Base-by-base conservation (phyloP, 2,888 invertebrate species). In the Pandemis heparana region DNA sequence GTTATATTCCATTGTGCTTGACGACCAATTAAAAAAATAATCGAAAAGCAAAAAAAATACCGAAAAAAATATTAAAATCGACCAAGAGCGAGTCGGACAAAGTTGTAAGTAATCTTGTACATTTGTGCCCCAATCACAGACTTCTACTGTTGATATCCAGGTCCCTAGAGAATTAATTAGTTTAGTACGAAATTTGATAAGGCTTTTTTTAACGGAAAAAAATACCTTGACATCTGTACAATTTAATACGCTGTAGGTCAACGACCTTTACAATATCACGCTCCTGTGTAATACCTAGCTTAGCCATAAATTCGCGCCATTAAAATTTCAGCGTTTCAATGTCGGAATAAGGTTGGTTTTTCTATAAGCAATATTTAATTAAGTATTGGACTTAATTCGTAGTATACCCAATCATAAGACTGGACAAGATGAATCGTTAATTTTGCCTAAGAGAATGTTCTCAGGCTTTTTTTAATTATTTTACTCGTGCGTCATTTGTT, bases 371-470 rank as follows among this genome's bases (percentile, higher is more conserved):
- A 38, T 18, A 56, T 62, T 72, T 78, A 82, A 84, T 82, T 79
- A 80, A 82, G 84, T 80, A 81, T 78, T 80, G 76, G 79, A 82
- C 38, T 82, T 81, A 82, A 83, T 79, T 79, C 80, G 81, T 82
- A 83, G 23, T 32, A 82, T 82, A 85, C 78, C 82, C 84, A 79
- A 80, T 81, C 81, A 79, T 80, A 79, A 79, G 78, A 74, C 76
- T 79, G 79, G 77, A 78, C 78, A 78, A 78, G 79, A 78, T 76
- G 78, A 77, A 77, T 78, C 78, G 80, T 80, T 80, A 80, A 79
- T 79, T 78, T 79, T 76, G 76, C 78, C 74, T 76, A 77, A 76
- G 73, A 73, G 64, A 71, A 70, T 74, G 76, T 73, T 76, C 18
- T 62, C 67, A 69, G 63, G 69, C 56, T 68, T 75, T 75, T 75